A percentile compares a stretch with the other conserved stretches of the same genome.
Conservation (phyloP, 1,140 invertebrate species). For the Dryas iulia region DNA sequence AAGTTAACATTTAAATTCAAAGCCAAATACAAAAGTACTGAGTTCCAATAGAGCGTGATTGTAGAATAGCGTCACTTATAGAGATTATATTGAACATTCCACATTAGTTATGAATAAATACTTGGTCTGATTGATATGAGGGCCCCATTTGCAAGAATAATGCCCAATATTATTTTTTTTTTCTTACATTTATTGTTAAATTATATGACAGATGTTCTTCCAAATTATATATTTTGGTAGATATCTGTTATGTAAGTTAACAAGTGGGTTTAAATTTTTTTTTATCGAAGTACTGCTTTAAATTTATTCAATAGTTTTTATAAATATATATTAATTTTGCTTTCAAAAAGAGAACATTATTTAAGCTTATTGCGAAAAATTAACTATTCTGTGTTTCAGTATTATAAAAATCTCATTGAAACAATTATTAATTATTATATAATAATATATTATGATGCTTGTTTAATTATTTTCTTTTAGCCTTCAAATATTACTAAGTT, state of each 20-base stretch:
- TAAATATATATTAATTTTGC: neutral
- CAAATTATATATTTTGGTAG: neutral
- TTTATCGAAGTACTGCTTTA: neutral
- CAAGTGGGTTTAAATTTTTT: neutral
- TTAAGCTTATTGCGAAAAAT: neutral
- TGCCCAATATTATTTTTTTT: neutral
- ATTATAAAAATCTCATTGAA: conserved; percentile 32
- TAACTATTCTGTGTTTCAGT: conserved; percentile 20
- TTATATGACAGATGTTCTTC: neutral
- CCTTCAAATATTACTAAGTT: neutral
- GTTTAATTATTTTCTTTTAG: neutral
- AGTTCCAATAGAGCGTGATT: conserved; percentile 10
- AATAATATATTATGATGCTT: neutral
- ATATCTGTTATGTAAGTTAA: neutral
- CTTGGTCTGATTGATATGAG: conserved; percentile 1
- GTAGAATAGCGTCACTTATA: conserved; percentile 31
- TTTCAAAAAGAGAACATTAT: neutral
- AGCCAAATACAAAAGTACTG: neutral
- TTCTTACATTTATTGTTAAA: neutral
- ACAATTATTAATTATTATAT: neutral
- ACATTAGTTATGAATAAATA: conserved; percentile 46
- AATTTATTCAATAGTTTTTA: neutral
- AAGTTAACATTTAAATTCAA: neutral
- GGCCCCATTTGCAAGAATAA: conserved; percentile 3
- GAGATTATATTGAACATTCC: conserved; percentile 54